Evolutionary conservation across 2,797 vertebrate species (phyloP).

Genomic region (Mormyrops attenuatus): DNA sequence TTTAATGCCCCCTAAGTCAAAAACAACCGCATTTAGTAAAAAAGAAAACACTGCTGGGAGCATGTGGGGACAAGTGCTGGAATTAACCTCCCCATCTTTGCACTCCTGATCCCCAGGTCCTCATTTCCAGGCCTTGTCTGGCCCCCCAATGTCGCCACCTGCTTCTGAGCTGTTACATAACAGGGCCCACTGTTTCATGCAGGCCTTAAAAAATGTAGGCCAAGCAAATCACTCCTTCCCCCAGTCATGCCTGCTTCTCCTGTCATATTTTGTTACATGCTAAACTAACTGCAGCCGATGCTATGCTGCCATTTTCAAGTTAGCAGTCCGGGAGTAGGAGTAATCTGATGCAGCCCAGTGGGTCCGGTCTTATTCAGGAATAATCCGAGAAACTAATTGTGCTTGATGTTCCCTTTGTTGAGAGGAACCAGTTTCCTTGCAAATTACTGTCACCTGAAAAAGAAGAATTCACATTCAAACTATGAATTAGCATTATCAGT

Average conservation of each 20-base stretch:
- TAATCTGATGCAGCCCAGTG: not conserved
- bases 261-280: not conserved
- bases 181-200: not conserved
- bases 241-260: not conserved
- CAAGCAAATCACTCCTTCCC: not conserved
- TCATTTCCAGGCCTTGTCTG: not conserved
- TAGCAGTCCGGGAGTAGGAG: not conserved
- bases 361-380: not conserved
- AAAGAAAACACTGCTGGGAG: not conserved
- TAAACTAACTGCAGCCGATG: not conserved
- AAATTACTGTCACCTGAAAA: not conserved
- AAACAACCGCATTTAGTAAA: not conserved
- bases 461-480: not conserved
- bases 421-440: not conserved
- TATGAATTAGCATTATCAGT: not conserved
- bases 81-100: not conserved
- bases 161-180: not conserved
- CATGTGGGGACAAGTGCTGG: not conserved
- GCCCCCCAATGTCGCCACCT: not conserved
- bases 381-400: constrained; percentile 3
- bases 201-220: not conserved
- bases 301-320: not conserved
- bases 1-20: constrained; percentile 1
- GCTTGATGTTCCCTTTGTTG: not conserved
- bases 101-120: not conserved